Percentiles rank a stretch among this genome's conserved stretches.
Conservation (phyloP, 2,113 vertebrate genomes). For the Leptobrachium ailaonicum region DNA sequence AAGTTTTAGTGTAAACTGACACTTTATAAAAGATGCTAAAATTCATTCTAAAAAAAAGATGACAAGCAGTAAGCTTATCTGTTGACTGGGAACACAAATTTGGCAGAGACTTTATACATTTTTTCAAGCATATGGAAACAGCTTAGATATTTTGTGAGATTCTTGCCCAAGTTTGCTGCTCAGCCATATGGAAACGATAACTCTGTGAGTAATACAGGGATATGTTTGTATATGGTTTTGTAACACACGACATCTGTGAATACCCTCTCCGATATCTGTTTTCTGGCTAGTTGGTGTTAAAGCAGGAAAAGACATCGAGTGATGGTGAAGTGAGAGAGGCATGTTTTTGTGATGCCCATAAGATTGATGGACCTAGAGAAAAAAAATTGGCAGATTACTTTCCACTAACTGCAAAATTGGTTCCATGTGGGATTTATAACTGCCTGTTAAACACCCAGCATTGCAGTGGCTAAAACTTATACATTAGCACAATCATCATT, state of each 20-base stretch:
- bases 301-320: conserved; percentile 24
- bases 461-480: background rate
- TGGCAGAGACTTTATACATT: background rate
- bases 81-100: too few relatives aligned
- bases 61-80: too few relatives aligned
- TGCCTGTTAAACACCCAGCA: background rate
- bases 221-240: conserved; percentile 6
- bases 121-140: conserved; percentile 5
- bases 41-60: too few relatives aligned
- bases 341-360: conserved; percentile 31
- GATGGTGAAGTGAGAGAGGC: conserved; percentile 33
- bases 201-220: conserved; percentile 2
- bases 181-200: conserved; percentile 28
- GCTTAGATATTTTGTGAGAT: conserved; percentile 10
- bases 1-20: too few relatives aligned
- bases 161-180: conserved; percentile 22
- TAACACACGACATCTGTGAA: conserved; percentile 43
- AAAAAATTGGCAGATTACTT: conserved; percentile 36
- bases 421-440: conserved; percentile 37
- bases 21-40: too few relatives aligned
- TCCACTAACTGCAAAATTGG: conserved; percentile 29
- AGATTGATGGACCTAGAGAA: conserved; percentile 41
- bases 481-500: too few relatives aligned
- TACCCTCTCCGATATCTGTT: conserved; percentile 25
- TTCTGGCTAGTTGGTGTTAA: conserved; percentile 27